Evolutionary conservation across 2,888 invertebrate genomes (phyloP), one percentile per base, ranked within the genome.

Genomic region (Dynastes maya): DNA sequence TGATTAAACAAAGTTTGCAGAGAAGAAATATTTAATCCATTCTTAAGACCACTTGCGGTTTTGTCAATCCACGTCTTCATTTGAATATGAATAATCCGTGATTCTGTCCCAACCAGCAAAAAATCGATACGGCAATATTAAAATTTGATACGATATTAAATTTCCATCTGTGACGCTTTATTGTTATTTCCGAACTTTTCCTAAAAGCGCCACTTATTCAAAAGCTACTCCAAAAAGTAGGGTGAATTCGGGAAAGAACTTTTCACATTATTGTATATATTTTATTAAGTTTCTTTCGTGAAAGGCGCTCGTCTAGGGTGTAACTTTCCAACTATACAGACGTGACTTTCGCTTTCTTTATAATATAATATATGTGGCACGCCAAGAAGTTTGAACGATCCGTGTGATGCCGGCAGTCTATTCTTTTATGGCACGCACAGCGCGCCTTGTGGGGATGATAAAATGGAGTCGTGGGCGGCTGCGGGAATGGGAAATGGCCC

Each of bases 201-300:
- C 51, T 16, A 27, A 51, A 29, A 68, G n/a, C 27, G 27, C 55
- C 22, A 58, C 49, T 51, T 68, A 51, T 51, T 51, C 68, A 68
- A 29, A 53, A 68, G 68, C 37, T 53, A 68, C 29, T 51, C 51
- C 51, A 53, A 51, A 65, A 22, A 27, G 51, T 9, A 51, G 51
- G 6, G 51, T 49, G 13, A 22, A 68, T 40, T 68, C 51, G 16
- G 68, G 29, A 27, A 72, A 58, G 40, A 72, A 72, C 72, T 72
- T 72, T 72, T 40, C 58, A 22, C 58, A 58, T 72, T 58, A 72
- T 58, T 72, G 72, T 72, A 72, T 72, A 58, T 72, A 72, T 58
- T 72, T 72, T 72, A 72, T 72, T 72, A 72, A 40, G 16, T 72
- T 72, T 67, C 27, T 45, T 49, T 22, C 51, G 22, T 49, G 68